Evolutionary conservation across 1,140 invertebrate genomes (phyloP).

Genomic region (Heliconius himera): DNA sequence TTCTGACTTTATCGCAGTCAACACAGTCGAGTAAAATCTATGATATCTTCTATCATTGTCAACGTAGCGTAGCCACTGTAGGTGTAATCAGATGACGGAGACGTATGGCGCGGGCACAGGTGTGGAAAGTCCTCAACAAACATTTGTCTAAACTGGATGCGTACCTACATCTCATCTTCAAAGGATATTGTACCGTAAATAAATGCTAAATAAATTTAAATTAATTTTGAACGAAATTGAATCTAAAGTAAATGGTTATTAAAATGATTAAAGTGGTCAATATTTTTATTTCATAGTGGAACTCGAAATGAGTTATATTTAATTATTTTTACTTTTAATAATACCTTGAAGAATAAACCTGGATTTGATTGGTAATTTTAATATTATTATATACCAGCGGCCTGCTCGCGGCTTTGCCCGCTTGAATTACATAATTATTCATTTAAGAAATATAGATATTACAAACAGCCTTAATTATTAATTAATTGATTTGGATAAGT

Average conservation of each 20-base stretch:
- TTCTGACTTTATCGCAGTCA: conserved; percentile 22
- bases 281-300: background rate
- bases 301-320: too few relatives aligned
- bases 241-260: too few relatives aligned
- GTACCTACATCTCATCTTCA: background rate
- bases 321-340: too few relatives aligned
- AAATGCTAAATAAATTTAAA: background rate
- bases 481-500: too few relatives aligned
- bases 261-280: background rate
- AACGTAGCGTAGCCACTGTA: conserved; percentile 29
- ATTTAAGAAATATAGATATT: too few relatives aligned
- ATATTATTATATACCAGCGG: too few relatives aligned
- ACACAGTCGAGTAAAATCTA: conserved; percentile 31
- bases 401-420: too few relatives aligned
- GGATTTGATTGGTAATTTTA: too few relatives aligned
- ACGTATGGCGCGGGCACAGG: conserved; percentile 55
- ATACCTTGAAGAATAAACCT: too few relatives aligned
- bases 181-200: background rate
- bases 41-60: conserved; percentile 56
- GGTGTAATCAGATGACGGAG: conserved; percentile 52
- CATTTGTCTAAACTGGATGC: background rate
- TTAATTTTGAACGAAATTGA: background rate
- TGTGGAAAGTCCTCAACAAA: conserved; percentile 55
- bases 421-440: too few relatives aligned
- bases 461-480: too few relatives aligned